Base-by-base conservation (phyloP, 2,797 vertebrate species). In the Cryptoblepharus egeriae region DNA sequence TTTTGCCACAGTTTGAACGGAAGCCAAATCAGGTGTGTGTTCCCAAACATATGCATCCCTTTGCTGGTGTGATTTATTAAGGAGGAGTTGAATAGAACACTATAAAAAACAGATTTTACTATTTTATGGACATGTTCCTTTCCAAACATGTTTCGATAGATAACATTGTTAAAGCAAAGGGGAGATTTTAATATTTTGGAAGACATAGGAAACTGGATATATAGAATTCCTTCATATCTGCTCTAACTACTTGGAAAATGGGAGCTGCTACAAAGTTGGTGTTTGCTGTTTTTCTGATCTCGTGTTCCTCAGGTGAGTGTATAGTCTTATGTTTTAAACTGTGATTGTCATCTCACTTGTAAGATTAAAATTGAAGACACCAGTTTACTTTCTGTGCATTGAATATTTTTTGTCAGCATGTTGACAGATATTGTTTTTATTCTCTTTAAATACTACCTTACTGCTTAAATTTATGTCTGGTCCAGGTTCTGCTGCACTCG, bases 181-280 rank as follows among this genome's bases (percentile, higher is more conserved):
- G 91, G 88, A 92, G 91, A 75, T 92, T 93, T 93, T 92, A 92
- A 92, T 90, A 80, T 89, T 52, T 92, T 94, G 93, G 92, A 91
- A 93, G 91, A 96, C 92, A 87, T 73, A 72, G 89, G 83, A 93
- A 92, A 92, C 90, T 94, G 95, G 95, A 94, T 94, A 88, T 91
- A 93, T 91, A 87, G 91, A 88, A 85, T 90, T 83, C 6, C 16
- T 68, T 49, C 52, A 35, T 90, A 87, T 90, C 89, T 91, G 91
- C 88, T 90, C 88, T 93, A 94, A 93, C 90, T 91, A 11, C 93
- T 90, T 93, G 92, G 97, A 98, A 97, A 96, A 99, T 99, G 98
- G 98, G 98, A 97, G 97, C 98, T 95, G 98, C 97, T 94, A 98
- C 97, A 88, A 99, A 99, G 95, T 97, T 99, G 96, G 98, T 98